Percentiles rank a stretch among this genome's conserved stretches.
Conservation (phyloP, 2,113 vertebrate genomes). For the Hiodon tergisus region DNA sequence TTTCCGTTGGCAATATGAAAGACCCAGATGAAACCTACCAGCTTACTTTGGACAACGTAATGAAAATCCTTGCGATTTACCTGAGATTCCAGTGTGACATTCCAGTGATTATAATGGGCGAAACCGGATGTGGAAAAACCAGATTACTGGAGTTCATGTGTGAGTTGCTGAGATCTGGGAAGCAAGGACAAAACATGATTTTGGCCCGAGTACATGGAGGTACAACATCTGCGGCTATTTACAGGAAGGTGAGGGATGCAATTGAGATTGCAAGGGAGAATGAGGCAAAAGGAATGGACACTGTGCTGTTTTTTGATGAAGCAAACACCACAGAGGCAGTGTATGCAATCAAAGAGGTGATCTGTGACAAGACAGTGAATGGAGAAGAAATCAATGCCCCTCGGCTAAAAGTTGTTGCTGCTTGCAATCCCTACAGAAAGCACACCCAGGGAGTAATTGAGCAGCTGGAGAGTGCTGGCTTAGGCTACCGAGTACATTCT, state of each 20-base stretch:
- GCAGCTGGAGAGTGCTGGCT: constrained; percentile 64
- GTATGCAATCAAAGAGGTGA: constrained; percentile 72
- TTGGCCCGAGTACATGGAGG: constrained; percentile 75
- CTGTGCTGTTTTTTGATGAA: constrained; percentile 73
- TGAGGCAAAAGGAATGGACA: constrained; percentile 60
- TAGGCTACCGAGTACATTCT: constrained; percentile 68
- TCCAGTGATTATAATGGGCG: constrained; percentile 77
- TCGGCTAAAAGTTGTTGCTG: constrained; percentile 66
- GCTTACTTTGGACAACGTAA: constrained; percentile 69
- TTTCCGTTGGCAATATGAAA: constrained; percentile 27
- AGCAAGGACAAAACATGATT: constrained; percentile 55
- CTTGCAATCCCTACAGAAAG: constrained; percentile 76
- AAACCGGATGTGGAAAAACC: constrained; percentile 77
- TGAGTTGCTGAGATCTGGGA: constrained; percentile 43
- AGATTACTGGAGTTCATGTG: constrained; percentile 72
- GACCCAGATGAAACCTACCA: constrained; percentile 73
- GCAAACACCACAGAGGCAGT: constrained; percentile 75
- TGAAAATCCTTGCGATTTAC: constrained; percentile 74
- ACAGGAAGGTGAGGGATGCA: constrained; percentile 55
- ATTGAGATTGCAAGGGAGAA: constrained; percentile 40
- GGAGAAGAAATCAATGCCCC: constrained; percentile 47
- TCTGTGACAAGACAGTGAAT: constrained; percentile 64
- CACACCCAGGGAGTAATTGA: constrained; percentile 63
- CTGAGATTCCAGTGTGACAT: constrained; percentile 76
- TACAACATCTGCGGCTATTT: constrained; percentile 60